These are phyloP conservation scores for Arenicola marina DNA, from an alignment of 2,888 invertebrate genomes.

Conservation along the genomic window DNA sequence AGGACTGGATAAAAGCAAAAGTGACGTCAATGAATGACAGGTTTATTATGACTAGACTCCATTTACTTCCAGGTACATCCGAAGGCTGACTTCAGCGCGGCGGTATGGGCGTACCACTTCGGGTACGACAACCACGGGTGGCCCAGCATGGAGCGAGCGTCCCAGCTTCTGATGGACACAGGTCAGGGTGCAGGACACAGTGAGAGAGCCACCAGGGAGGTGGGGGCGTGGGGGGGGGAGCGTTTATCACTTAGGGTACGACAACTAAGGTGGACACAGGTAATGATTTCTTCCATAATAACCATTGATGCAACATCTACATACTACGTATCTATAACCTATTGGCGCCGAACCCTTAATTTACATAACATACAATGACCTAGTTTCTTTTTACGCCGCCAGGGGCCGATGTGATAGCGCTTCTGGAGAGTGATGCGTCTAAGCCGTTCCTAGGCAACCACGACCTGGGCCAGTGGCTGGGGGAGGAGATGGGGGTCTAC, in stretches of 20 bases:
- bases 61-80: conserved; percentile 21
- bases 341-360: no score
- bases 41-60: neutral
- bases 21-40: neutral
- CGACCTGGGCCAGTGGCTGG: conserved; percentile 60
- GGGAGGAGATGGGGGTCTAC: conserved; percentile 58
- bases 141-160: conserved; percentile 59
- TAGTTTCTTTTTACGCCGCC: neutral
- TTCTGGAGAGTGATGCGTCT: conserved; percentile 61
- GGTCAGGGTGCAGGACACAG: no score
- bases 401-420: conserved; percentile 59
- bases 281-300: no score
- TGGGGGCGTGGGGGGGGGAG: no score
- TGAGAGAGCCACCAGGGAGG: no score
- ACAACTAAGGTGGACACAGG: no score
- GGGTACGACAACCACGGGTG: conserved; percentile 62
- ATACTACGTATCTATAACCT: no score
- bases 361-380: no score
- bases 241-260: no score
- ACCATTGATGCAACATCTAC: no score
- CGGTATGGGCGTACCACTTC: conserved; percentile 62
- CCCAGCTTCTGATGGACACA: conserved; percentile 51
- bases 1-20: no score
- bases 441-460: conserved; percentile 62
- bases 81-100: conserved; percentile 48